Percentiles rank a stretch among this genome's conserved stretches.
These are phyloP conservation scores for Zaprionus camerounensis DNA, from an alignment of 1,140 invertebrate genomes.

Conservation along the genomic window DNA sequence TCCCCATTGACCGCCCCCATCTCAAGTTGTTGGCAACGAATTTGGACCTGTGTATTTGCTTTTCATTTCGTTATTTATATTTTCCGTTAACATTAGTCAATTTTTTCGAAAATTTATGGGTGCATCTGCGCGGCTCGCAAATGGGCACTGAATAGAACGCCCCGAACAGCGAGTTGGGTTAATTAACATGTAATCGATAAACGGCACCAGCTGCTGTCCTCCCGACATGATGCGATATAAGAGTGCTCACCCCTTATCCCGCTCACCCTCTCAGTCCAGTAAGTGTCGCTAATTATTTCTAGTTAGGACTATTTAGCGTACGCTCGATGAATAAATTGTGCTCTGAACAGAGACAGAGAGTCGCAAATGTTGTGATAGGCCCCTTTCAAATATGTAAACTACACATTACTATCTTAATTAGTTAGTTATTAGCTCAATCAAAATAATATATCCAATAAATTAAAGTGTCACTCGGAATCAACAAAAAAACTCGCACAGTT, in stretches of 20 bases:
- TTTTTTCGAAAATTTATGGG: slow-evolving; percentile 64
- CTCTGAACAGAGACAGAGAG: slow-evolving; percentile 7
- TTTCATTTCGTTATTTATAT: slow-evolving; percentile 73
- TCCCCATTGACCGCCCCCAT: slow-evolving; percentile 42
- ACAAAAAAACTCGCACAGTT: slow-evolving; percentile 11
- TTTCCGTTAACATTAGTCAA: slow-evolving; percentile 58
- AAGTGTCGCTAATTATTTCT: slow-evolving; percentile 40
- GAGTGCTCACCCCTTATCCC: background rate
- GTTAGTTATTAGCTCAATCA: slow-evolving; percentile 39
- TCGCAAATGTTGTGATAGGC: slow-evolving; percentile 22
- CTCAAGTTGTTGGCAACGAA: slow-evolving; percentile 69
- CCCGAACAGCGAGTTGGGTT: slow-evolving; percentile 67
- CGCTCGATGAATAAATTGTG: slow-evolving; percentile 34
- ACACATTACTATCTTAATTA: slow-evolving; percentile 40
- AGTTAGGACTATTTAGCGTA: slow-evolving; percentile 48
- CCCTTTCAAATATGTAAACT: slow-evolving; percentile 12
- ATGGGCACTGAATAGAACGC: slow-evolving; percentile 35
- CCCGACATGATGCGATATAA: slow-evolving; percentile 44
- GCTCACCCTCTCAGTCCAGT: background rate
- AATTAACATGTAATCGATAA: slow-evolving; percentile 74
- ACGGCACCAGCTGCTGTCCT: slow-evolving; percentile 48
- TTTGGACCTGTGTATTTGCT: slow-evolving; percentile 60
- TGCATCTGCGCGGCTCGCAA: slow-evolving; percentile 23
- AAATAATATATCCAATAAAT: slow-evolving; percentile 20
- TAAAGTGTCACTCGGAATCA: slow-evolving; percentile 17